Evolutionary conservation across 2,113 vertebrate genomes (phyloP).

Genomic region (Toxotes chatareus): DNA sequence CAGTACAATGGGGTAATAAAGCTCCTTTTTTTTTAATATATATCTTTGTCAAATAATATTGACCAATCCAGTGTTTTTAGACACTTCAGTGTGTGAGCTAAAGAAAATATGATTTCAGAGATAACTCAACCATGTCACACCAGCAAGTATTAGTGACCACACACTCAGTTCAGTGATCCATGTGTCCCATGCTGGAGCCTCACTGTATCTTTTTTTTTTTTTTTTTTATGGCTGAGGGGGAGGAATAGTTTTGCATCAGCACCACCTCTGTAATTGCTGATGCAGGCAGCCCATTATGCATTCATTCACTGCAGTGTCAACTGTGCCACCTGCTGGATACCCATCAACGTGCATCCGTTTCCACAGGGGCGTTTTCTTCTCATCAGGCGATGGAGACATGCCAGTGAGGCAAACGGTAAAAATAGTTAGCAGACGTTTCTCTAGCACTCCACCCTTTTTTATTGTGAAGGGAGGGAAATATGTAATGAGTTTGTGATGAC

Average conservation of each 20-base stretch:
- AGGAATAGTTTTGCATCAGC: constrained; percentile 58
- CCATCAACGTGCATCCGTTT: constrained; percentile 21
- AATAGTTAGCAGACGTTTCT: constrained; percentile 34
- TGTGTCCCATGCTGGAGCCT: constrained; percentile 17
- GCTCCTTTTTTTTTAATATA: neutral
- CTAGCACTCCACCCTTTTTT: constrained; percentile 59
- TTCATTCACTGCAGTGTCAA: constrained; percentile 57
- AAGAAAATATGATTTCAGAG: constrained; percentile 16
- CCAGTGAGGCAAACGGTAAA: constrained; percentile 46
- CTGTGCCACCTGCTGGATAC: constrained; percentile 75
- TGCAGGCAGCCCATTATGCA: constrained; percentile 63
- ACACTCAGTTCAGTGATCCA: constrained; percentile 5
- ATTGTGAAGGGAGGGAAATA: constrained; percentile 29
- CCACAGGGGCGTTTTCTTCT: constrained; percentile 48
- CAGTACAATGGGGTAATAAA: neutral
- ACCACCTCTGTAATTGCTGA: constrained; percentile 67
- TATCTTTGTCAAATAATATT: neutral
- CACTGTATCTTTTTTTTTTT: neutral
- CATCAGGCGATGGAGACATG: constrained; percentile 27
- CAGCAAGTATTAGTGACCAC: constrained; percentile 19
- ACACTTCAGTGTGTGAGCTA: neutral
- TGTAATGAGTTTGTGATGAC: constrained; percentile 24
- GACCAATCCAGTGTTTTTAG: constrained; percentile 11
- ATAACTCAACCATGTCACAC: constrained; percentile 9
- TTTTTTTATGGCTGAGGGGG: neutral